Conservation (phyloP, 37 sponge, comb jelly and placozoan genomes). For the Chondrilla cf. caribensis region DNA sequence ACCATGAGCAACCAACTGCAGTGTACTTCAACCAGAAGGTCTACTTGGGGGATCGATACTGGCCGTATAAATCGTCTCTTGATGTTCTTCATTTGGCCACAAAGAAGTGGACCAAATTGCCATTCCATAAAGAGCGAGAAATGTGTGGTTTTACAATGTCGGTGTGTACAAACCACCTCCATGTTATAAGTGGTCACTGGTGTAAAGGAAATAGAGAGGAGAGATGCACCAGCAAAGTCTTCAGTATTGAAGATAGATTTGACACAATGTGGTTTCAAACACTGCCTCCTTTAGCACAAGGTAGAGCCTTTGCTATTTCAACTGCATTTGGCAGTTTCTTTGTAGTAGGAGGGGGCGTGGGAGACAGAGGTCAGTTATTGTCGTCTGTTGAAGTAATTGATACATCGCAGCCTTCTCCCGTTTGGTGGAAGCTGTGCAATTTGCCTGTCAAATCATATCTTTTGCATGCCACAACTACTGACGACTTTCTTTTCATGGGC, state of each 20-base stretch:
- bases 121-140: background rate
- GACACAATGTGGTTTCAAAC: background rate
- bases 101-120: background rate
- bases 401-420: background rate
- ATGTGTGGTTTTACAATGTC: background rate
- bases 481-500: background rate
- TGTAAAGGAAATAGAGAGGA: background rate
- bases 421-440: background rate
- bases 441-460: slow-evolving; percentile 1
- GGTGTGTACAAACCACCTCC: background rate
- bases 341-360: background rate
- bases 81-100: background rate
- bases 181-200: background rate
- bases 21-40: background rate
- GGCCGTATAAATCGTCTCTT: background rate
- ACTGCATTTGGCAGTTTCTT: background rate
- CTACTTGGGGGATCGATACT: background rate
- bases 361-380: background rate
- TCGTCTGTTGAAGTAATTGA: background rate
- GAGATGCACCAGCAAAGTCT: background rate
- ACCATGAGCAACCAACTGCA: background rate
- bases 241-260: background rate
- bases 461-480: background rate
- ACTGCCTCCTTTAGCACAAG: background rate
- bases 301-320: slow-evolving; percentile 10